Conservation (phyloP, 2,797 vertebrate genomes). For the Limnodromus scolopaceus region DNA sequence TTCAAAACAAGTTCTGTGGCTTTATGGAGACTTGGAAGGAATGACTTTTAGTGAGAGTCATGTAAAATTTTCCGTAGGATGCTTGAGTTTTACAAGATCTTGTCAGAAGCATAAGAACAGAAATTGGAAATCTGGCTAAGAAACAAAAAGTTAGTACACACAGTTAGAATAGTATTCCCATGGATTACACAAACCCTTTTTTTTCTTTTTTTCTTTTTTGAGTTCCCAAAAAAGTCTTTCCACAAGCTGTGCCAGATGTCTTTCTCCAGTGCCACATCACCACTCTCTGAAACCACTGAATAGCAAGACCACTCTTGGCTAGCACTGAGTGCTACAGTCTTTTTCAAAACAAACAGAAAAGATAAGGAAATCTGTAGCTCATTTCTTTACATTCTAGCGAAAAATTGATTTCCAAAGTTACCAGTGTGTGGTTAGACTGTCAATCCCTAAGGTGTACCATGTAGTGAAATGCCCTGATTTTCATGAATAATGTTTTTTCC, state of each 20-base stretch:
- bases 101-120: constrained; percentile 9
- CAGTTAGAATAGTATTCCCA: constrained; percentile 15
- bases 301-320: neutral
- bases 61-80: neutral
- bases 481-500: neutral
- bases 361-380: neutral
- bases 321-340: neutral
- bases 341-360: neutral
- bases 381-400: neutral
- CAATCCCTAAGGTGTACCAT: neutral
- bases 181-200: neutral
- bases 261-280: neutral
- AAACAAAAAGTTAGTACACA: neutral
- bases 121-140: constrained; percentile 33
- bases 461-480: neutral
- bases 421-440: neutral
- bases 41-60: neutral
- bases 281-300: neutral
- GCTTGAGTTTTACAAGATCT: constrained; percentile 2
- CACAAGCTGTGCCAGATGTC: constrained; percentile 17
- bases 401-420: neutral
- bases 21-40: neutral
- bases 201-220: neutral
- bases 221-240: constrained; percentile 20
- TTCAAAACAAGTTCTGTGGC: neutral